These are phyloP conservation scores for Dipodomys spectabilis DNA, from an alignment of 2,113 vertebrate genomes.

Conservation along the genomic window DNA sequence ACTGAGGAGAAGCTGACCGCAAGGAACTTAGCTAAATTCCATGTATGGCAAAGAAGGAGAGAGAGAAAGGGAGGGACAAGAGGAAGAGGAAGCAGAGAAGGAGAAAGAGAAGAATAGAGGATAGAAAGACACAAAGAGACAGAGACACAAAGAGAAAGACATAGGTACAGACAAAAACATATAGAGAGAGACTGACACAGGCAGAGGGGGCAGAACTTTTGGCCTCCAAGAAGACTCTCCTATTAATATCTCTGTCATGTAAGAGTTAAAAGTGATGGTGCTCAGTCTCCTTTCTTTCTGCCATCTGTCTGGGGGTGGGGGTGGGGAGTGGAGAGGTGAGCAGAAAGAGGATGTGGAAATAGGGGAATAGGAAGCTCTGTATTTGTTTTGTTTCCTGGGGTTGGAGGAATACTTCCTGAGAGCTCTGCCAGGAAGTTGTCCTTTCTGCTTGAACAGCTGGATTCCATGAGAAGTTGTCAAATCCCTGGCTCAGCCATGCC, in stretches of 20 bases:
- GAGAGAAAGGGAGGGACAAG: too few relatives aligned
- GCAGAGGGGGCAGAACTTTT: neutral
- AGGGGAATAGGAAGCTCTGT: constrained; percentile 61
- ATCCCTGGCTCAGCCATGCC: neutral
- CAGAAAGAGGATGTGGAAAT: constrained; percentile 19
- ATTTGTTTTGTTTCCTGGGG: constrained; percentile 70
- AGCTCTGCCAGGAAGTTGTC: constrained; percentile 63
- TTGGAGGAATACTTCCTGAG: constrained; percentile 55
- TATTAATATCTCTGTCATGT: constrained; percentile 1
- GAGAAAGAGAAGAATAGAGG: too few relatives aligned
- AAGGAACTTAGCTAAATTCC: neutral
- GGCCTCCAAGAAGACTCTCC: neutral
- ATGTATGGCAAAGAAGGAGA: neutral
- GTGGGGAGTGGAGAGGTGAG: neutral
- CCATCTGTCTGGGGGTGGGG: neutral
- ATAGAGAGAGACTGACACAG: too few relatives aligned
- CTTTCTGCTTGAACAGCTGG: constrained; percentile 46
- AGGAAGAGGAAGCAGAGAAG: too few relatives aligned
- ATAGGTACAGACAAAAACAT: too few relatives aligned
- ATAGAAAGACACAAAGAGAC: too few relatives aligned
- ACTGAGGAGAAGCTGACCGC: neutral
- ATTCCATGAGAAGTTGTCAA: neutral
- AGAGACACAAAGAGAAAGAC: too few relatives aligned
- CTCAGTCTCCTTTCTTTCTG: constrained; percentile 52
- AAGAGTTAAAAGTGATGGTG: constrained; percentile 67